Evolutionary conservation across 2,888 invertebrate genomes (phyloP).

Genomic region (Monochamus alternatus): DNA sequence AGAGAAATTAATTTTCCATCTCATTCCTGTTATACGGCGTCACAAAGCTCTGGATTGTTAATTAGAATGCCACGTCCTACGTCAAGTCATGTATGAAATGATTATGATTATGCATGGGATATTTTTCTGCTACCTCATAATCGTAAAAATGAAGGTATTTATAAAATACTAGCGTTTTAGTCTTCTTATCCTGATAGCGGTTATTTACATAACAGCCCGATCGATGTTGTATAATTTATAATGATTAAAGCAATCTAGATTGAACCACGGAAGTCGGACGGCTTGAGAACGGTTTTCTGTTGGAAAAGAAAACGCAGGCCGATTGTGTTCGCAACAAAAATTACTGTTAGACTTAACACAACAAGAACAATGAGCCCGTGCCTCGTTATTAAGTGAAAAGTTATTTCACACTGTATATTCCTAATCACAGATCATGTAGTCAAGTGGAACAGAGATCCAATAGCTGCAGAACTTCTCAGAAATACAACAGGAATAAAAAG

Average conservation of each 20-base stretch:
- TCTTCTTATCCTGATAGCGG: slow-evolving; percentile 39
- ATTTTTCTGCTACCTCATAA: background rate
- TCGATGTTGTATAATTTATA: slow-evolving; percentile 50
- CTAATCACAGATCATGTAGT: slow-evolving; percentile 64
- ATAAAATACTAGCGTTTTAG: slow-evolving; percentile 12
- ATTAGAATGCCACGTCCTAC: slow-evolving; percentile 19
- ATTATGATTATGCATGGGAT: slow-evolving; percentile 14
- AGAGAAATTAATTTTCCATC: slow-evolving; percentile 2
- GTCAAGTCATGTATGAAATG: slow-evolving; percentile 5
- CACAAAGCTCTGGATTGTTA: slow-evolving; percentile 8
- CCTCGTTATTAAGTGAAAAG: slow-evolving; percentile 42
- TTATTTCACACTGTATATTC: slow-evolving; percentile 55
- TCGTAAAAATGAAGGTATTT: slow-evolving; percentile 11
- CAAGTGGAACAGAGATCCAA: slow-evolving; percentile 62
- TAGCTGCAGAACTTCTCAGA: slow-evolving; percentile 51
- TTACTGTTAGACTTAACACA: slow-evolving; percentile 21
- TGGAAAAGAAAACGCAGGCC: slow-evolving; percentile 26
- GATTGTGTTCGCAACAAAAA: slow-evolving; percentile 36
- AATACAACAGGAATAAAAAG: slow-evolving; percentile 56
- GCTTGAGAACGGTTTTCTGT: slow-evolving; percentile 39
- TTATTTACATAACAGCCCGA: slow-evolving; percentile 50
- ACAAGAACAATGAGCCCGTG: slow-evolving; percentile 39
- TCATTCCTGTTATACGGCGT: slow-evolving; percentile 23
- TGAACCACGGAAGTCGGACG: slow-evolving; percentile 47
- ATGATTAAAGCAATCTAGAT: slow-evolving; percentile 51